phyloP scores from a whole-genome alignment of 2,888 invertebrate species.

The Scaptomyza tumidula region DNA sequence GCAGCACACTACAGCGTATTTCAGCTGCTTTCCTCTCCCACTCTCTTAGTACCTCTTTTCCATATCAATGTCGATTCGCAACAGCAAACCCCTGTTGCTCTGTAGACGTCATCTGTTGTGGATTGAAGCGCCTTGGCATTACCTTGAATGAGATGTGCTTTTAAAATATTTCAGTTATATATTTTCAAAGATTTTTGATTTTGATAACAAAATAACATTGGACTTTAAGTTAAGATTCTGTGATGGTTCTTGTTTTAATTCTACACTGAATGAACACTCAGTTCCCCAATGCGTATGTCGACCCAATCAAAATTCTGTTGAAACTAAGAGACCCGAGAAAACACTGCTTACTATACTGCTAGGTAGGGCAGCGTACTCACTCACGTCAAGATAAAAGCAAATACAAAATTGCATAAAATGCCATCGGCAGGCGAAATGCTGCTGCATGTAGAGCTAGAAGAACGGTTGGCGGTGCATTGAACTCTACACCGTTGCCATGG shows the following conservation, averaged over 20 bases:
- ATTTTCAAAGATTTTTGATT: no score
- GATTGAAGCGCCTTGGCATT: constrained; percentile 9
- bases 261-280: not conserved
- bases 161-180: not conserved
- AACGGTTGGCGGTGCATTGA: constrained; percentile 67
- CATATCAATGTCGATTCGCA: constrained; percentile 26
- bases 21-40: constrained; percentile 60
- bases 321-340: constrained; percentile 31
- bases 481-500: constrained; percentile 48
- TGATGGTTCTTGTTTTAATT: not conserved
- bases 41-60: not conserved
- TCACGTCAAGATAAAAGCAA: constrained; percentile 70
- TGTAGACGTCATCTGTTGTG: constrained; percentile 33
- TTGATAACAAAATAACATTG: no score
- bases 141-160: constrained; percentile 20
- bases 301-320: constrained; percentile 13
- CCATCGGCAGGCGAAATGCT: constrained; percentile 70
- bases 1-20: constrained; percentile 57
- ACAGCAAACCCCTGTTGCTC: constrained; percentile 25
- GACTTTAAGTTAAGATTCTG: not conserved
- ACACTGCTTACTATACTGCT: constrained; percentile 13
- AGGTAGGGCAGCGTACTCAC: constrained; percentile 60
- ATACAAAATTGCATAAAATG: constrained; percentile 78
- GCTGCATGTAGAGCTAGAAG: constrained; percentile 57
- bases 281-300: not conserved